Evolutionary conservation across 2,888 invertebrate genomes (phyloP), one percentile per base, ranked within the genome.

Genomic region (Pachydiplax longipennis): DNA sequence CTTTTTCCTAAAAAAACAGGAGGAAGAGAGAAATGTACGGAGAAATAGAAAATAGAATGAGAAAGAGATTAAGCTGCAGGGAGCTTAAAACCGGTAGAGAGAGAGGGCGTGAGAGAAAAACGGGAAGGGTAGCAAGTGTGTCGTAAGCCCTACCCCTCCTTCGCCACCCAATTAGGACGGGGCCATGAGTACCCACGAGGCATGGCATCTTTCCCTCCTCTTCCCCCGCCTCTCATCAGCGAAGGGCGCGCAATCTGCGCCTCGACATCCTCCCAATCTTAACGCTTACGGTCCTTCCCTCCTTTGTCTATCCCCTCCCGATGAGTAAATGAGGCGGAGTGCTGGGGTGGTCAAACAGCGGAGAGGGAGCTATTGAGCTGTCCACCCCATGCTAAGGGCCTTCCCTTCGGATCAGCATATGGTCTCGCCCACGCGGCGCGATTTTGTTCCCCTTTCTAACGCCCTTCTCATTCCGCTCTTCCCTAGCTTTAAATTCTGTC

Each of bases 121-220:
- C n/a, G 35, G 58, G 22, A 22, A 31, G 58, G 25, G 10, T 35
- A 35, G 83, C 18, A 18, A 61, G 35, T 18, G 35, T 22, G 83
- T 83, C 58, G 53, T 35, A 18, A 31, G 35, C 53, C 82, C 48
- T 65, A 0, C 53, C 6, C 35, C 83, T 83, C 22, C 83, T 35
- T 35, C 31, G 58, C 35, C 83, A 58, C 83, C 83, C 83, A 83
- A 83, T 83, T 83, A 83, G 83, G 83, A 83, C 83, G 58, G 58
- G 58, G 53, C 83, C 83, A 58, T 35, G 83, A 58, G 83, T 58
- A 22, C 58, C 83, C 83, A 83, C 53, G 31, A 83, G 83, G 83
- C 58, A 83, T 83, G 31, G 31, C 80, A 35, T 80, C 80, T 31
- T 35, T 13, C 35, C 80, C 83, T 31, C 48, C 31, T 12, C 53